Evolutionary conservation across 2,888 invertebrate species (phyloP).

Genomic region (Cotesia congregata): DNA sequence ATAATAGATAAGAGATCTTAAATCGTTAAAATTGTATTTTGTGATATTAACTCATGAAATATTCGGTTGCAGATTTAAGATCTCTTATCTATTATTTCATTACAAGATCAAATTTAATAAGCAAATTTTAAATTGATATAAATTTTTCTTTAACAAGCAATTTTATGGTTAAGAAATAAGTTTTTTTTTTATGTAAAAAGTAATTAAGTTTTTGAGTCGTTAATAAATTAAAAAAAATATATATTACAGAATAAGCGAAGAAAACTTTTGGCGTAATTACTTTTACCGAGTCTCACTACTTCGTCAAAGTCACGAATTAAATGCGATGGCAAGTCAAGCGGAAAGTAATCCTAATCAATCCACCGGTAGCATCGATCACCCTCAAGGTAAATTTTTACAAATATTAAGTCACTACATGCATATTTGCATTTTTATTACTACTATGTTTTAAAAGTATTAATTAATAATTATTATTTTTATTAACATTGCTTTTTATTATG

Average conservation of each 20-base stretch:
- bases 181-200: too few relatives aligned
- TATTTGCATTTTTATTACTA: constrained; percentile 16
- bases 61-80: too few relatives aligned
- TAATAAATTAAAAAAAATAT: background rate
- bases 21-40: too few relatives aligned
- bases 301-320: constrained; percentile 94
- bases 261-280: constrained; percentile 99
- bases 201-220: too few relatives aligned
- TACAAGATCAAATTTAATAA: too few relatives aligned
- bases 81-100: too few relatives aligned
- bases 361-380: constrained; percentile 72
- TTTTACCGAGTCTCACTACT: constrained; percentile 99
- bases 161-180: too few relatives aligned
- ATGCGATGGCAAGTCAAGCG: constrained; percentile 73
- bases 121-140: too few relatives aligned
- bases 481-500: background rate
- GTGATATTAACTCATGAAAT: too few relatives aligned
- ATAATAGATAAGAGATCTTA: too few relatives aligned
- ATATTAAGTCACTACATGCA: constrained; percentile 15
- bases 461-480: background rate
- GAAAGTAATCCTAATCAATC: constrained; percentile 66
- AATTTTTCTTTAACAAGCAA: too few relatives aligned
- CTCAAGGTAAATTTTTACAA: constrained; percentile 72
- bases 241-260: constrained; percentile 88
- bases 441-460: background rate